Evolutionary conservation across 2,888 invertebrate genomes (phyloP).

Genomic region (Ischnus inquisitorius): DNA sequence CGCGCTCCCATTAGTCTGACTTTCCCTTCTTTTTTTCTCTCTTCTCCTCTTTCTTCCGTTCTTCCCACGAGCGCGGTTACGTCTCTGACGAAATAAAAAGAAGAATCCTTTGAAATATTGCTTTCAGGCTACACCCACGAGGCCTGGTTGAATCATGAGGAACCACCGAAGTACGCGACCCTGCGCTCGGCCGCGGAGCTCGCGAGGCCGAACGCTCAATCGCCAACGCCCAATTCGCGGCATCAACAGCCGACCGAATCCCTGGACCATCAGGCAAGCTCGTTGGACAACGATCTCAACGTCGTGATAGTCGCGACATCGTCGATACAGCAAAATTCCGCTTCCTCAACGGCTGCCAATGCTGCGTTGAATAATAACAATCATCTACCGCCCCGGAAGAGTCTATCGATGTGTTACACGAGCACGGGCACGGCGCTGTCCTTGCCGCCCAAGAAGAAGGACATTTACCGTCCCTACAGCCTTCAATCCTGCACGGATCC

Average conservation of each 20-base stretch:
- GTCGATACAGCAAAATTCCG: constrained; percentile 72
- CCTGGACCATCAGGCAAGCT: constrained; percentile 37
- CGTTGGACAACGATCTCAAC: constrained; percentile 81
- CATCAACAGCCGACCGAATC: constrained; percentile 62
- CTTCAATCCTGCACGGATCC: constrained; percentile 85
- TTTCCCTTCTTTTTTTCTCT: constrained; percentile 15
- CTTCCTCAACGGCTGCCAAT: constrained; percentile 70
- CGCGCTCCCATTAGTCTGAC: constrained; percentile 4
- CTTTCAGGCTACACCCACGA: constrained; percentile 83
- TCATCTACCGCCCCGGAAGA: constrained; percentile 86
- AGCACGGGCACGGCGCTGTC: constrained; percentile 94
- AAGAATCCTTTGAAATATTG: constrained; percentile 36
- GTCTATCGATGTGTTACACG: constrained; percentile 93
- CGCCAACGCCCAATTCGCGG: constrained; percentile 73
- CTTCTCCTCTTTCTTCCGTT: neutral
- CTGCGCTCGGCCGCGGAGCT: constrained; percentile 87
- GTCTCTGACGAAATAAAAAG: neutral
- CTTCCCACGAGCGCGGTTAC: neutral
- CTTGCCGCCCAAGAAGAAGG: constrained; percentile 95
- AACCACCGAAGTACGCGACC: constrained; percentile 87
- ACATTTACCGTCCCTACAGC: constrained; percentile 96
- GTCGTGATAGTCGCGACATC: constrained; percentile 56
- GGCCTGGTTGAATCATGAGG: constrained; percentile 84
- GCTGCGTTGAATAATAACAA: constrained; percentile 70
- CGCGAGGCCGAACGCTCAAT: constrained; percentile 79